A percentile compares a stretch with the other conserved stretches of the same genome.
Conservation (phyloP, 2,888 invertebrate genomes). For the Mellilla xanthometata region DNA sequence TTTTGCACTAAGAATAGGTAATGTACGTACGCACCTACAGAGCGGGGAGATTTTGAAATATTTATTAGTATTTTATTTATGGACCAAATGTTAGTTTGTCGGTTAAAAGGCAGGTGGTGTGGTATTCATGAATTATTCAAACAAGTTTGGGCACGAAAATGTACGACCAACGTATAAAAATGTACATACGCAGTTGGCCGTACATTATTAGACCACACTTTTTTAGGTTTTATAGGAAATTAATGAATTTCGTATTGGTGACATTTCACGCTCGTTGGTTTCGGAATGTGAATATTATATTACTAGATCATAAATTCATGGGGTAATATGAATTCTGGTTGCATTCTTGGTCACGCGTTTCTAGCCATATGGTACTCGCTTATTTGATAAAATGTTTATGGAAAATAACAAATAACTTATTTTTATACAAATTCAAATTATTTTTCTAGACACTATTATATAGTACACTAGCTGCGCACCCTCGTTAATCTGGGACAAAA, state of each 20-base stretch:
- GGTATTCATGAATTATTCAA: constrained; percentile 58
- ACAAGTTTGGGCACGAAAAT: constrained; percentile 29
- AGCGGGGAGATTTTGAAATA: constrained; percentile 33
- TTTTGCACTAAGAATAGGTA: constrained; percentile 11
- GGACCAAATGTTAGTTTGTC: constrained; percentile 54
- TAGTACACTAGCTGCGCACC: no score
- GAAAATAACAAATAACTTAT: no score
- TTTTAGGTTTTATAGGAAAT: constrained; percentile 39
- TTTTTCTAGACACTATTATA: no score
- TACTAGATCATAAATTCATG: no score
- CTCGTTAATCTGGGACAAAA: no score
- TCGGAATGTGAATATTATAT: constrained; percentile 24
- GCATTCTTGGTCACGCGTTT: no score
- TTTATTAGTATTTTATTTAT: constrained; percentile 42
- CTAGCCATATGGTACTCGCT: no score
- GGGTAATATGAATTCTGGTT: no score
- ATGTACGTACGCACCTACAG: constrained; percentile 11
- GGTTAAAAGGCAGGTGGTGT: constrained; percentile 61
- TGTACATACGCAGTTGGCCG: constrained; percentile 31
- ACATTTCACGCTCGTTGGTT: constrained; percentile 36
- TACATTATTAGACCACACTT: background rate
- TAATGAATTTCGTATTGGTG: constrained; percentile 44
- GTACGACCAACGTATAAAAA: no score
- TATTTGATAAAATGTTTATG: no score
- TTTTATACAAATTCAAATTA: no score